Base-by-base conservation (phyloP, 2,888 invertebrate species). In the Aporophyla nigra region DNA sequence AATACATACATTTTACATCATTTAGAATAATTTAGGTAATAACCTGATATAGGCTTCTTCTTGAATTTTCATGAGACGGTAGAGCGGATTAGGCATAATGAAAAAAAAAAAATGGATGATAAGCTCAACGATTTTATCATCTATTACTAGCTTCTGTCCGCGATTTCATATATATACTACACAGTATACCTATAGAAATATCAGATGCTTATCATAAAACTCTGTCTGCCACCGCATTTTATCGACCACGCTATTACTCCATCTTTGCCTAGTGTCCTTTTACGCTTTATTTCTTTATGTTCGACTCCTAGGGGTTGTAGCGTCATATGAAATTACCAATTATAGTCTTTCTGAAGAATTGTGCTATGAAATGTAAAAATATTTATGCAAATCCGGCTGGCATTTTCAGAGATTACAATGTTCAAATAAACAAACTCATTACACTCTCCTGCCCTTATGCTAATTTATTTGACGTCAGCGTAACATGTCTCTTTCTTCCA, bases 21-120 rank as follows among this genome's bases (percentile, higher is more conserved):
- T 63, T 67, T 73, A 49, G 46, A 49, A 75, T 76, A n/a, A 46
- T 24, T 54, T 16, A 54, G 46, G 27, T 65, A 7, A 5, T 3
- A 40, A 65, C 3, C 14, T 33, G 0, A 53, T 46, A 12, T 66
- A 40, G 24, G 27, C 21, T 9, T 27, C 19, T 12, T 46, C 19
- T 14, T 65, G 19, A 33, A 53, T 54, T 59, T 66, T 61, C 7
- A 66, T 46, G 24, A 43, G 9, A 46, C 53, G 9, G 24, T 21
- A 12, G 10, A 16, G 10, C 12, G 24, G 24, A 59, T 61, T 61
- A 54, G 46, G 21, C 5, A 24, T 46, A 27, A 76, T 43, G 2
- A 40, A 76, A 33, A 33, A 33, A 33, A 33, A 33, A 33, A 2
- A 33, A 24, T 49, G 21, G 16, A 53, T 53, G 43, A 40, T 14